A percentile compares a stretch with the other conserved stretches of the same genome.
Evolutionary conservation across 2,113 vertebrate genomes (phyloP).

Genomic region (Pelobates fuscus): DNA sequence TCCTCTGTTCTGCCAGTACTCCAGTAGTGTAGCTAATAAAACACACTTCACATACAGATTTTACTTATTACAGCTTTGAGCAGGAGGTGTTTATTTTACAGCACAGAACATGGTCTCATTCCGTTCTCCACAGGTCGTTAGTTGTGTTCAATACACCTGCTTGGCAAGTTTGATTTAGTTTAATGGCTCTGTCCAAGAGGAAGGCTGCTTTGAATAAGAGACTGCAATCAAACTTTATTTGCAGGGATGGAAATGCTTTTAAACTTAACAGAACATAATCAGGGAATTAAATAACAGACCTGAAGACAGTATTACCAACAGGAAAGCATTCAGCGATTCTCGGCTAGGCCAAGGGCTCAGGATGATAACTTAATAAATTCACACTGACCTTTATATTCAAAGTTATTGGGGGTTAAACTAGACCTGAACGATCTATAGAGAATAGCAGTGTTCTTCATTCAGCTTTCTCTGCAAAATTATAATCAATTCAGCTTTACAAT

Average conservation of each 20-base stretch:
- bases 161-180: slow-evolving; percentile 13
- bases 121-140: not conserved
- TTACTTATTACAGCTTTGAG: not conserved
- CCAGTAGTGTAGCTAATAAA: not conserved
- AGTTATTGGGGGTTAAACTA: not conserved
- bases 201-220: not conserved
- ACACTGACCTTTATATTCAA: too few species aligned
- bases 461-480: too few species aligned
- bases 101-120: not conserved
- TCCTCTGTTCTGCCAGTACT: not conserved
- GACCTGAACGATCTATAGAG: too few species aligned
- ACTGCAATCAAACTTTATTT: not conserved
- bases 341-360: not conserved
- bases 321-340: not conserved
- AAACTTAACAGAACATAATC: slow-evolving; percentile 25
- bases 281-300: slow-evolving; percentile 24
- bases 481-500: too few species aligned
- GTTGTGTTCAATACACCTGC: not conserved
- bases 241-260: slow-evolving; percentile 21
- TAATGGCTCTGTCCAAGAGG: slow-evolving; percentile 13
- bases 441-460: too few species aligned
- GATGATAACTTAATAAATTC: not conserved
- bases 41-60: not conserved
- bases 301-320: slow-evolving; percentile 7
- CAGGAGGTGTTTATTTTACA: slow-evolving; percentile 37